Evolutionary conservation across 2,113 vertebrate species (phyloP).

Genomic region (Notechis scutatus): DNA sequence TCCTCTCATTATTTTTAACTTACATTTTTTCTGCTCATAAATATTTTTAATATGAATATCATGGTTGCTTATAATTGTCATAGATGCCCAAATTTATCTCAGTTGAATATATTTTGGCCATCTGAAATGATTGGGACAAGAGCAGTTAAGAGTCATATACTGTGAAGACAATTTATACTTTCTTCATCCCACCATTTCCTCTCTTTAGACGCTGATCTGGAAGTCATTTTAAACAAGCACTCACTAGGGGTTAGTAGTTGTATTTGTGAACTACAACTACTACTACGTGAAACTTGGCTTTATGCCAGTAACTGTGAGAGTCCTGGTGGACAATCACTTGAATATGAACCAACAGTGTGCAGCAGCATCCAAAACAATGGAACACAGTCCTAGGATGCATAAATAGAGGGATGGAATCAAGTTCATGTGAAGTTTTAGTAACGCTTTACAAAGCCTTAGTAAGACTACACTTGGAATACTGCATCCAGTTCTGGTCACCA

Average conservation of each 20-base stretch:
- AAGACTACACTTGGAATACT: too few species aligned
- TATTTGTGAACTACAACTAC: slow-evolving; percentile 42
- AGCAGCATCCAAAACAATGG: not conserved
- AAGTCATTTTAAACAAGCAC: slow-evolving; percentile 53
- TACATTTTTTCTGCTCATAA: slow-evolving; percentile 50
- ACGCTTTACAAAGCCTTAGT: too few species aligned
- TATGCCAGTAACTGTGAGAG: not conserved
- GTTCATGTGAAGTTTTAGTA: too few species aligned
- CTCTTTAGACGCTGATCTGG: slow-evolving; percentile 44
- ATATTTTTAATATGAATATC: slow-evolving; percentile 59
- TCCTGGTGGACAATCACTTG: not conserved
- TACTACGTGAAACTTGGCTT: not conserved
- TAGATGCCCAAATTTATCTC: slow-evolving; percentile 73
- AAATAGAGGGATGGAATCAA: not conserved
- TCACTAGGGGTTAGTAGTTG: slow-evolving; percentile 34
- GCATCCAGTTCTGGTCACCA: too few species aligned
- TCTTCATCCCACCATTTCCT: slow-evolving; percentile 36
- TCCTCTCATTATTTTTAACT: slow-evolving; percentile 43
- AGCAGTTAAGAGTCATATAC: slow-evolving; percentile 62
- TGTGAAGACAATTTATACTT: slow-evolving; percentile 43
- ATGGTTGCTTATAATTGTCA: slow-evolving; percentile 68
- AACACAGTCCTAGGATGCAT: not conserved
- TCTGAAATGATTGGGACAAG: slow-evolving; percentile 43
- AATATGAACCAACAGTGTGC: not conserved
- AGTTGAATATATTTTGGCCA: slow-evolving; percentile 55